Evolutionary conservation across 2,113 vertebrate genomes (phyloP).

Genomic region (Catharus bicknelli): DNA sequence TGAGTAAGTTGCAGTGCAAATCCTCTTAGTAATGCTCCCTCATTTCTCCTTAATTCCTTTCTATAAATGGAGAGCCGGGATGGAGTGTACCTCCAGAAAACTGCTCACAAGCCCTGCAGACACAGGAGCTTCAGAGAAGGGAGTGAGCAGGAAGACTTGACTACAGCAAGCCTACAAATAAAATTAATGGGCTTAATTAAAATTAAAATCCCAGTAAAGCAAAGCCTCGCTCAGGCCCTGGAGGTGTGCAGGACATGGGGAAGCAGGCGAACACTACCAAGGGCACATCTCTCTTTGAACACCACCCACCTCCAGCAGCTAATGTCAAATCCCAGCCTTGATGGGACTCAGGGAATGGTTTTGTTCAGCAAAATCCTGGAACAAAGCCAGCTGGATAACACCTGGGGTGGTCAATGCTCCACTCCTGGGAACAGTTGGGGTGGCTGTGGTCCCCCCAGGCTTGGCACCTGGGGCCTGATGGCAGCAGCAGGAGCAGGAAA

Average conservation of each 20-base stretch:
- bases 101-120: neutral
- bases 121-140: rapidly evolving
- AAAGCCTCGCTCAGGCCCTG: neutral
- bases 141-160: neutral
- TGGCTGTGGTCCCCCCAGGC: rapidly evolving
- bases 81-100: neutral
- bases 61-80: slow-evolving; percentile 34
- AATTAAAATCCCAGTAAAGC: neutral
- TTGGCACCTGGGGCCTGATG: neutral
- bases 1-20: slow-evolving; percentile 33
- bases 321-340: neutral
- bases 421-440: neutral
- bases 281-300: neutral
- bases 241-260: neutral
- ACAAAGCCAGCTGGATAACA: neutral
- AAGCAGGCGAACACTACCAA: rapidly evolving
- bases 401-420: rapidly evolving
- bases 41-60: slow-evolving; percentile 54
- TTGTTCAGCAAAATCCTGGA: neutral
- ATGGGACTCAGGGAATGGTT: neutral
- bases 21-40: slow-evolving; percentile 50
- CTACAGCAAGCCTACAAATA: neutral
- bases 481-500: neutral
- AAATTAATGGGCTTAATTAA: neutral
- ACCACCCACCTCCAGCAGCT: neutral